A percentile compares a stretch with the other conserved stretches of the same genome.
Evolutionary conservation across 1,140 invertebrate genomes (phyloP).

Genomic region (Venturia canescens): DNA sequence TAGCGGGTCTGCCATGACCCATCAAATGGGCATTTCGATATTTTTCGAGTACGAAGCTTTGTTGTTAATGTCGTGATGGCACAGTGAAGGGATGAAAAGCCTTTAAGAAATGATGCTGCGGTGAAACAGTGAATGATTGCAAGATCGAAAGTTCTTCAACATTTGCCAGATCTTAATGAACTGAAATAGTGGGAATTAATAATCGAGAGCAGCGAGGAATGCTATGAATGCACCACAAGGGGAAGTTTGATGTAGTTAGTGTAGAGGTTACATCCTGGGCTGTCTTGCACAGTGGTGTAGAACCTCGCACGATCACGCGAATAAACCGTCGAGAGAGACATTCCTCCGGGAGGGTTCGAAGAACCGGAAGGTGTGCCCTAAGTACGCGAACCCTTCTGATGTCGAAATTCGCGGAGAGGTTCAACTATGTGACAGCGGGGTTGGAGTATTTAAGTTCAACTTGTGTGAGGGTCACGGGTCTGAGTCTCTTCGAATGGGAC

Average conservation of each 20-base stretch:
- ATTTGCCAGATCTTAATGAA: not conserved
- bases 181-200: constrained; percentile 4
- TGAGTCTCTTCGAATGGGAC: constrained; percentile 51
- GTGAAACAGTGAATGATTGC: not conserved
- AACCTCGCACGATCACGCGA: not conserved
- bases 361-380: not conserved
- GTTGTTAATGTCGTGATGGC: too few relatives aligned
- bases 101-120: not conserved
- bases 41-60: too few relatives aligned
- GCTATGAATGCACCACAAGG: not conserved
- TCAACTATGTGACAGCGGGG: constrained; percentile 36
- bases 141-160: not conserved
- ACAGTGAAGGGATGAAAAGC: too few relatives aligned
- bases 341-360: constrained; percentile 23
- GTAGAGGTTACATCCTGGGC: not conserved
- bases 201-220: not conserved
- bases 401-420: constrained; percentile 23
- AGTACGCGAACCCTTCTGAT: not conserved
- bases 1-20: too few relatives aligned
- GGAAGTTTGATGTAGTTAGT: not conserved
- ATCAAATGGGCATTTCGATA: too few relatives aligned
- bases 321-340: constrained; percentile 23
- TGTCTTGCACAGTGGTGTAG: not conserved
- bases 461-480: constrained; percentile 54
- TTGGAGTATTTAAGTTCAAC: constrained; percentile 58